A percentile compares a stretch with the other conserved stretches of the same genome.
phyloP scores from a whole-genome alignment of 2,113 vertebrate genomes.

The Pelobates fuscus region DNA sequence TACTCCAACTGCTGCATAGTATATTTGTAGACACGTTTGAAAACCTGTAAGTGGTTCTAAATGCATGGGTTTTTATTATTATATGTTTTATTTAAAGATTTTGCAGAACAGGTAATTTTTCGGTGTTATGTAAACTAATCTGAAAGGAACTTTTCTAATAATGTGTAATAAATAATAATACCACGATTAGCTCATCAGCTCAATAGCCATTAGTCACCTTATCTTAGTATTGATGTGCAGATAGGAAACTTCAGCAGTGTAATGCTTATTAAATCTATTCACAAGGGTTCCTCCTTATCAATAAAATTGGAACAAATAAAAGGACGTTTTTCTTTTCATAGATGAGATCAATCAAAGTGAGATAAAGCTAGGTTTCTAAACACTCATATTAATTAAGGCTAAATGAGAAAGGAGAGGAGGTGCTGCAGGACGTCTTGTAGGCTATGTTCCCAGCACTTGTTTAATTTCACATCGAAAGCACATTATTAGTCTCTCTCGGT shows the following conservation, averaged over 20 bases:
- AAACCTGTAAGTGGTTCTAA: no score
- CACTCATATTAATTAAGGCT: background rate
- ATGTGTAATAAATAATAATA: background rate
- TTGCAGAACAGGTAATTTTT: no score
- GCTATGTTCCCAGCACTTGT: no score
- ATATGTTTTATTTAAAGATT: no score
- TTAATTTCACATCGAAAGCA: no score
- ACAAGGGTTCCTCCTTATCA: background rate
- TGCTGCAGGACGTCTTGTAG: no score
- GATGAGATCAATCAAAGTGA: background rate
- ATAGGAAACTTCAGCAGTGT: background rate
- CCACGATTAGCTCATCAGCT: background rate
- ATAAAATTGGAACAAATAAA: background rate
- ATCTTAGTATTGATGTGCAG: conserved; percentile 6
- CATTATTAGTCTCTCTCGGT: no score
- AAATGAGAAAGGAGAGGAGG: background rate
- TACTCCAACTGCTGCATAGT: no score
- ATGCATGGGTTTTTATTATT: no score
- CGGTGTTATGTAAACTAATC: no score
- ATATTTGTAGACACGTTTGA: no score
- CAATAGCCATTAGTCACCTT: background rate
- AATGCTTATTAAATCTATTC: conserved; percentile 7
- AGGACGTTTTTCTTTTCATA: background rate
- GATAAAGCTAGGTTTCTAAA: background rate
- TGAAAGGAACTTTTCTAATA: background rate